Evolutionary conservation across 2,113 vertebrate genomes (phyloP).

Genomic region (Psittacula cyanocephala): DNA sequence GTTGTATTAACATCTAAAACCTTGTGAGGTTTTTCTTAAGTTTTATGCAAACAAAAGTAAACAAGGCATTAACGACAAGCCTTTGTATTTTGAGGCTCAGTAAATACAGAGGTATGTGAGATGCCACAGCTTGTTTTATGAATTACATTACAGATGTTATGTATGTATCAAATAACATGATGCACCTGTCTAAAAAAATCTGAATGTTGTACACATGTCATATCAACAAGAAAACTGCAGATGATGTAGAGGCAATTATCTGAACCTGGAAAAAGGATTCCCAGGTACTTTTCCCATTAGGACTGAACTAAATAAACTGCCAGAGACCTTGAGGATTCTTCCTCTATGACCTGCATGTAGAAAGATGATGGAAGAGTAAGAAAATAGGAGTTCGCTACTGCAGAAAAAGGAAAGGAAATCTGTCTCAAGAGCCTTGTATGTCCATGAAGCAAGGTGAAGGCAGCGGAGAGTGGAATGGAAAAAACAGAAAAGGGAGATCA

Average conservation of each 20-base stretch:
- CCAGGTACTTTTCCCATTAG: neutral
- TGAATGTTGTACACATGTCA: neutral
- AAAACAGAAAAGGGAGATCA: neutral
- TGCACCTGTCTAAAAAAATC: neutral
- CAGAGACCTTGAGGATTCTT: neutral
- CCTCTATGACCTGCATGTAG: neutral
- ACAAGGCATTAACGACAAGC: neutral
- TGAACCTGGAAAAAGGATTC: neutral
- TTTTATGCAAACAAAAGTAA: neutral
- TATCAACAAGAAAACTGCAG: conserved; percentile 10
- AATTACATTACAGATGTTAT: neutral
- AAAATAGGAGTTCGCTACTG: neutral
- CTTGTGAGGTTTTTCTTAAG: neutral
- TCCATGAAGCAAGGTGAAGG: neutral
- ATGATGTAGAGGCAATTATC: neutral
- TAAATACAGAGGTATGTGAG: neutral
- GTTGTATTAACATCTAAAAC: neutral
- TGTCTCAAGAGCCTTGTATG: neutral
- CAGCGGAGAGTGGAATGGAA: neutral
- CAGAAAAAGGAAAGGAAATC: neutral
- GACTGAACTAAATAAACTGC: neutral
- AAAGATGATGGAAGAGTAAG: neutral
- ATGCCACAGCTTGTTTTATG: neutral
- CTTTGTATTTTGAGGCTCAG: neutral
- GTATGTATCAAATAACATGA: neutral